Evolutionary conservation across 2,797 vertebrate genomes (phyloP), one percentile per base, ranked within the genome.

Genomic region (Tenualosa ilisha): DNA sequence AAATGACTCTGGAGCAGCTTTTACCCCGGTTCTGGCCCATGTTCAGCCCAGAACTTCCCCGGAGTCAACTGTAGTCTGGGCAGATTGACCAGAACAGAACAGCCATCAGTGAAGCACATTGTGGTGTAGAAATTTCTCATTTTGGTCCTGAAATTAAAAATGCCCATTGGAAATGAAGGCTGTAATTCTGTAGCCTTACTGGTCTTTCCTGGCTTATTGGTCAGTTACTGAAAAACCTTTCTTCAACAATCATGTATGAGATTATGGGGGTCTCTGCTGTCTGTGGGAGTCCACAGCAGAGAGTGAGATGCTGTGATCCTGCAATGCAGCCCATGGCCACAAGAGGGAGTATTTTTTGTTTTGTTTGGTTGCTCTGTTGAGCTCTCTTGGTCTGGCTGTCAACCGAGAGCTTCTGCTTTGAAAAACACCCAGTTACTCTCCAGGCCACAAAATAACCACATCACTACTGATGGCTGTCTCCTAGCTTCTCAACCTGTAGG

Each of bases 291-390:
- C 11, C 13, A 13, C 11, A 43, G 37, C 37, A 75, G 68, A 20
- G 37, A 37, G 68, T 75, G 37, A 75, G 37, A 75, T 43, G 37
- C 31, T 75, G 68, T 43, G 37, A 75, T 75, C 68, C 68, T 75
- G 31, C 68, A 75, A 75, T 75, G 31, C 37, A 75, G 68, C 68
- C 31, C 68, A 75, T 75, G 68, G 68, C 68, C 68, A 75, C 68
- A 75, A 40, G 68, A 75, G 68, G 68, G 37, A 75, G 50, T 12
- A 6, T 51, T 51, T 9, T 9, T 51, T 51, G 11, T 51, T 51
- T 51, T 4, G 11, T 9, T 56, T 20, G 20, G 68, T 43, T 37
- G 17, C 43, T 37, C 24, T 68, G 3, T 8, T 43, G 31, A 43
- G 37, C 65, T 72, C 65, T 72, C 31, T 51, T 51, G 15, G 65